phyloP scores from a whole-genome alignment of 1,140 invertebrate species.

The Pogonognathellus flavescens region DNA sequence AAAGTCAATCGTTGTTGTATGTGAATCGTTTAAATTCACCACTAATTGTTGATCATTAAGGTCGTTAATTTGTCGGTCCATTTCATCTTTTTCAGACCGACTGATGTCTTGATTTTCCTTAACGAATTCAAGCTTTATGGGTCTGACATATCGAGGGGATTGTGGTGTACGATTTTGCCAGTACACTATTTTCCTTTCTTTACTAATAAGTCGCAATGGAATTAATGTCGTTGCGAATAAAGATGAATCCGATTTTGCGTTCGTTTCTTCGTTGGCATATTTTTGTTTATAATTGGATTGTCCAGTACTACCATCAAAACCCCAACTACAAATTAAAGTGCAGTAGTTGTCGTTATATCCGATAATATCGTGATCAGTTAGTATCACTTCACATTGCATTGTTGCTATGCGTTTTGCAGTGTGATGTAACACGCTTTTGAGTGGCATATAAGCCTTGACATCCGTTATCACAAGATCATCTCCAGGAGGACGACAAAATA shows the following conservation, averaged over 20 bases:
- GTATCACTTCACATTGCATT: too few species aligned
- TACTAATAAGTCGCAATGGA: conserved; percentile 5
- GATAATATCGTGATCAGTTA: too few species aligned
- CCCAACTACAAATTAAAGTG: conserved; percentile 35
- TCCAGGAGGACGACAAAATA: too few species aligned
- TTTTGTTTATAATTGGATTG: conserved; percentile 50
- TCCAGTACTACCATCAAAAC: conserved; percentile 52
- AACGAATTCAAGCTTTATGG: not conserved
- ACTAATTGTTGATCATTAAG: too few species aligned
- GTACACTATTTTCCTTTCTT: not conserved
- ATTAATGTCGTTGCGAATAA: conserved; percentile 42
- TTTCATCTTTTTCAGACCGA: not conserved
- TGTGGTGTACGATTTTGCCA: conserved; percentile 36
- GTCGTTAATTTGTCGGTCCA: not conserved
- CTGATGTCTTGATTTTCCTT: not conserved
- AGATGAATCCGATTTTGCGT: not conserved
- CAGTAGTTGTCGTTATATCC: too few species aligned
- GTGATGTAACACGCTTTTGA: too few species aligned
- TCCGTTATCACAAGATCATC: too few species aligned
- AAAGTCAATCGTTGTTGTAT: not conserved
- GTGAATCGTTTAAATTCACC: not conserved
- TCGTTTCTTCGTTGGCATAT: not conserved
- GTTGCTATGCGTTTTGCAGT: too few species aligned
- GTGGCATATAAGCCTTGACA: too few species aligned
- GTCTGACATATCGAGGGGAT: not conserved